phyloP scores from a whole-genome alignment of 2,888 invertebrate genomes.

The Ichneumon xanthorius region DNA sequence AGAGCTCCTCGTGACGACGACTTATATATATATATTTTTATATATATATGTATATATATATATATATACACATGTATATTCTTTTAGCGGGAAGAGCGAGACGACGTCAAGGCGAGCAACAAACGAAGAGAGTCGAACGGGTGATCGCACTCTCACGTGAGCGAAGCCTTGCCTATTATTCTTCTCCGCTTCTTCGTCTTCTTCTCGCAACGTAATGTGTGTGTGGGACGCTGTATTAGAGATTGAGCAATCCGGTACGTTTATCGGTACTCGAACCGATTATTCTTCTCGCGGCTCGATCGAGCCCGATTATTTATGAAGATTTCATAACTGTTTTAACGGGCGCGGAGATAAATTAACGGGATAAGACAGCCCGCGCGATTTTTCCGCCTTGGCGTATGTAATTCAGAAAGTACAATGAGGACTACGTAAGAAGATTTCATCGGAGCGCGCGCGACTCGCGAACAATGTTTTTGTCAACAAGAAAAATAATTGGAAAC shows the following conservation, averaged over 20 bases:
- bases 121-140: conserved; percentile 64
- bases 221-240: conserved; percentile 35
- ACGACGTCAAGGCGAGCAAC: conserved; percentile 66
- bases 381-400: not conserved
- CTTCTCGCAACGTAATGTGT: not conserved
- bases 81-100: conserved; percentile 10
- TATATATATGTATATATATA: conserved; percentile 5
- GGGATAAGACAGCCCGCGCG: not conserved
- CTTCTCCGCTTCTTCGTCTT: conserved; percentile 31
- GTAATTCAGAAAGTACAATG: not conserved
- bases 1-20: conserved; percentile 45
- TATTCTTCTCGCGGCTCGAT: conserved; percentile 8
- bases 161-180: conserved; percentile 54
- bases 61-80: conserved; percentile 3
- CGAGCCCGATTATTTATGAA: not conserved
- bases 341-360: conserved; percentile 9
- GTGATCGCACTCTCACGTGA: conserved; percentile 67
- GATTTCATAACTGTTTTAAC: not conserved
- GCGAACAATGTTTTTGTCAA: not conserved
- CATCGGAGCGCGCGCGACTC: not conserved
- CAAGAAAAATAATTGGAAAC: not conserved
- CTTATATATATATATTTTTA: conserved; percentile 3
- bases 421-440: not conserved
- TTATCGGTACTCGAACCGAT: conserved; percentile 16
- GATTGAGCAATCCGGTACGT: conserved; percentile 31